Base-by-base conservation (phyloP, 1,140 invertebrate species). In the Matsumurasca onukii region DNA sequence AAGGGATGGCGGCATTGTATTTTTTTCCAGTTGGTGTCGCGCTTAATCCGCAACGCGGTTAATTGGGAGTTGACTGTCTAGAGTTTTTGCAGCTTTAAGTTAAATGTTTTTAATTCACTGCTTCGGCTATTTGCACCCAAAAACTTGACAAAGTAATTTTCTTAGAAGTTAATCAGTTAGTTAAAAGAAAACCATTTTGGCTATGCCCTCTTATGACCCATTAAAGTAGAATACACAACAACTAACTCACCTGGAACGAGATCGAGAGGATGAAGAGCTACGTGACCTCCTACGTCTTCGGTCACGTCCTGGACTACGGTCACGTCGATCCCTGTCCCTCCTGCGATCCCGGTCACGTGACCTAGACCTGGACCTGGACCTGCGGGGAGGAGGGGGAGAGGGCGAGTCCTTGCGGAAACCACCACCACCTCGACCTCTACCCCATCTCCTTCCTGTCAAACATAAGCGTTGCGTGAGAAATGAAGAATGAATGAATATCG, bases 371-470 rank as follows among this genome's bases (percentile, higher is more conserved):
- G 66, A 45, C n/a, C 55, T 25, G n/a, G 24, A 27, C 24, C 55
- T 59, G 9, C 24, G 15, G 5, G 34, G 34, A 2, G 55, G 30
- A 9, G 25, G n/a, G 5, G 49, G 49, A 2, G 55, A 59, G 9
- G 25, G 55, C 12, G 55, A 59, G 55, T 59, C 30, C 2, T 25
- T 48, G 1, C 62, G 29, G 62, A 45, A 65, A 3, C 31, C 31
- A 59, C 55, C 55, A 31, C 66, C 39, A 12, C 66, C 27, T 17
- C 66, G 2, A 2, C 45, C 45, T 3, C 64, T 34, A 24, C 64
- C 34, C 48, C 66, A 61, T 3, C 66, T 61, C 15, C 66, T 30
- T 5, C 66, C 66, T 68, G 31, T 25, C 30, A n/a, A n/a, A n/a
- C n/a, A n/a, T n/a, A n/a, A n/a, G n/a, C n/a, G n/a, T n/a, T n/a